These are phyloP conservation scores for Cyphomyrus plagiostoma DNA, from an alignment of 2,113 vertebrate genomes.

Conservation along the genomic window DNA sequence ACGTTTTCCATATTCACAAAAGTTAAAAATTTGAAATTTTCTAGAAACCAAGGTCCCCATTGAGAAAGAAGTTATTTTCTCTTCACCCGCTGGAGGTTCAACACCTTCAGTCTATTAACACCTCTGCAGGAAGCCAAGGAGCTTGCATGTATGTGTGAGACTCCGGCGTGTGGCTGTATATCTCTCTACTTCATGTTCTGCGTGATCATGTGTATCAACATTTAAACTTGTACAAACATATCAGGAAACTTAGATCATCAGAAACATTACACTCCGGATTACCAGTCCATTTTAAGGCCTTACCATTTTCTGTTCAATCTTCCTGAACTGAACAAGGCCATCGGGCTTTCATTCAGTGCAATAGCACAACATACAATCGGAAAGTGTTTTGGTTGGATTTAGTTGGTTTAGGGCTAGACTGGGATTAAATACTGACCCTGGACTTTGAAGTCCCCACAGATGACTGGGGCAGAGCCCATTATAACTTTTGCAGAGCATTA, in stretches of 20 bases:
- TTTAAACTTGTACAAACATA: neutral
- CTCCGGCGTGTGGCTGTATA: neutral
- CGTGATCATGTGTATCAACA: neutral
- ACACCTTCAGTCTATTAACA: slow-evolving; percentile 45
- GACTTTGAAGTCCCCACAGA: neutral
- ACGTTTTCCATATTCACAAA: slow-evolving; percentile 12
- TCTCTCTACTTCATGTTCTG: neutral
- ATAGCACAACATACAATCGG: neutral
- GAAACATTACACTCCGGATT: neutral
- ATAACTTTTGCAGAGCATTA: neutral
- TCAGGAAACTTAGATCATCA: neutral
- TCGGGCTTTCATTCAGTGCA: neutral
- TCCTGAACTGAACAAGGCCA: neutral
- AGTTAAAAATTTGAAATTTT: slow-evolving; percentile 18
- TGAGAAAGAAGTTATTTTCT: slow-evolving; percentile 36
- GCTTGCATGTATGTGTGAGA: slow-evolving; percentile 4
- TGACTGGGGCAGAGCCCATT: neutral
- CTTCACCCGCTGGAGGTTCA: slow-evolving; percentile 30
- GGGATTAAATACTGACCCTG: neutral
- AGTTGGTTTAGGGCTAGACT: neutral
- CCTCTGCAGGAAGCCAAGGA: slow-evolving; percentile 29
- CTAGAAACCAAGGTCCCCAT: slow-evolving; percentile 16
- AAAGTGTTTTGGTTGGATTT: neutral
- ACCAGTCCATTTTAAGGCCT: neutral
- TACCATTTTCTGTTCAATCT: neutral